Base-by-base conservation (phyloP, 2,797 vertebrate genomes). In the Malacoctenus gilli region DNA sequence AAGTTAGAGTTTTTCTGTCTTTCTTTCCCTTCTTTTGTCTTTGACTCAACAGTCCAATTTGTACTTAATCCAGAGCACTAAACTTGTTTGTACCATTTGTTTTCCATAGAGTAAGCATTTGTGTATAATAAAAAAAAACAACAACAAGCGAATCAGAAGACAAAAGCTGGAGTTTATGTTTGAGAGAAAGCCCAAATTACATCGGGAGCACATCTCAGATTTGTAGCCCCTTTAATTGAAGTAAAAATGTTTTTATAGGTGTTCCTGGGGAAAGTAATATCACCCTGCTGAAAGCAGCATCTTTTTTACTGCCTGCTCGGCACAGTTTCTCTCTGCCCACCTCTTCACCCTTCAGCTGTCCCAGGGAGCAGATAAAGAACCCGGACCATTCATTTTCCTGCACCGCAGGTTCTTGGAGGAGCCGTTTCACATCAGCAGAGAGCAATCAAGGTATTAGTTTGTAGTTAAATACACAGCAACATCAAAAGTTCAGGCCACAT, bases 291-390 rank as follows among this genome's bases (percentile, higher is more conserved):
- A 11, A 32, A 10, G 11, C 11, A 10, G 30, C 11, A 32, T 10
- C 30, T 32, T 11, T 12, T 12, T 32, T 12, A 32, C 30, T 32
- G 11, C 9, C 11, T 11, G 12, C 11, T 10, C 9, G 10, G 30
- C 30, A 32, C 38, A 16, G 7, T 18, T 47, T 47, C 43, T 42
- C 30, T 8, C 14, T 43, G 36, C 21, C 30, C 30, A 41, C 30
- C n/a, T 42, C 36, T 36, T 55, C 51, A 46, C 21, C 23, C 30
- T 41, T 42, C 41, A 62, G 40, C 16, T 19, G 13, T 15, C 16
- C 13, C 34, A 7, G 5, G 19, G 18, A 47, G 11, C 21, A 2
- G 34, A 46, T 57, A 30, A 47, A 36, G 42, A 48, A 49, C 15
- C 25, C 18, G 14, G 28, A 35, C 28, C 15, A 44, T 52, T 52